Evolutionary conservation across 2,113 vertebrate species (phyloP).

Genomic region (Hiodon alosoides): DNA sequence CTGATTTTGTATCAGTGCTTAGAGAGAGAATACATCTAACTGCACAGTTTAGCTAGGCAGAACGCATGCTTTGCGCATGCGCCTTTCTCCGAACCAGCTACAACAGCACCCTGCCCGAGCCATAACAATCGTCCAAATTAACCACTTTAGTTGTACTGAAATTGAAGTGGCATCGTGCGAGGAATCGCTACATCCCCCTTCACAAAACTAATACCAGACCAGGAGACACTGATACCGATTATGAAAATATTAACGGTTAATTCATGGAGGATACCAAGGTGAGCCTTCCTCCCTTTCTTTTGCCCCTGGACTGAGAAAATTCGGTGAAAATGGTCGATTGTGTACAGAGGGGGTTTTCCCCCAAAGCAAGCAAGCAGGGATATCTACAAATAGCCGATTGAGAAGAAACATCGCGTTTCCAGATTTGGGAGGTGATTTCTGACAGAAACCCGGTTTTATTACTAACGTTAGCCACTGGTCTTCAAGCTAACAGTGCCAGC

Average conservation of each 20-base stretch:
- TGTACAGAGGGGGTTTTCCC: slow-evolving; percentile 8
- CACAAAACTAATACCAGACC: background rate
- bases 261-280: slow-evolving; percentile 26
- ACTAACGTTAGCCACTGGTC: slow-evolving; percentile 30
- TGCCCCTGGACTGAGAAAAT: background rate
- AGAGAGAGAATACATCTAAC: too few relatives aligned
- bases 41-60: too few relatives aligned
- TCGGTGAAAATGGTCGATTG: slow-evolving; percentile 20
- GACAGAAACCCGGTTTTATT: slow-evolving; percentile 46
- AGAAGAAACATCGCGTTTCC: slow-evolving; percentile 2
- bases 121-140: slow-evolving; percentile 23
- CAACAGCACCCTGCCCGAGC: slow-evolving; percentile 19
- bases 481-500: too few relatives aligned
- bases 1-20: too few relatives aligned
- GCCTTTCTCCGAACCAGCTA: slow-evolving; percentile 16
- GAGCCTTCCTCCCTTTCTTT: slow-evolving; percentile 25
- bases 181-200: background rate
- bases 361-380: background rate
- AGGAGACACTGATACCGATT: background rate
- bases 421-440: background rate
- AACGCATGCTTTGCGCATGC: slow-evolving; percentile 13
- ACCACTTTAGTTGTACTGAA: background rate
- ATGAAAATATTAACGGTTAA: slow-evolving; percentile 8
- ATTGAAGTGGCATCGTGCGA: background rate
- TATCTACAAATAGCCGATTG: background rate